These are phyloP conservation scores for Prosapia bicincta DNA, from an alignment of 2,888 invertebrate species.

Conservation along the genomic window DNA sequence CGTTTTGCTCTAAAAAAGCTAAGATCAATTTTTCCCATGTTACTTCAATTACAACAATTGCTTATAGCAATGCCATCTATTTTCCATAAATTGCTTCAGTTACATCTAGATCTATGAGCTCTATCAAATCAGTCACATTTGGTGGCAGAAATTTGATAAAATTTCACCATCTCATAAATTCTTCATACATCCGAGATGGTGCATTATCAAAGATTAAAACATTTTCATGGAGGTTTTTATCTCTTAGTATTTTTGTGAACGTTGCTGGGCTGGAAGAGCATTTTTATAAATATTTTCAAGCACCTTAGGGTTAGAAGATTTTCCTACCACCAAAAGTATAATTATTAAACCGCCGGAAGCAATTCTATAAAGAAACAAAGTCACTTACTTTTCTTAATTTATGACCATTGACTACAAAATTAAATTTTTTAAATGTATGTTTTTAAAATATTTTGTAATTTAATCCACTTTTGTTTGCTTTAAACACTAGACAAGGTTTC, in stretches of 20 bases:
- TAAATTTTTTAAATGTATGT: background rate
- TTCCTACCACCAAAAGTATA: conserved; percentile 22
- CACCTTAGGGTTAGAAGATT: conserved; percentile 20
- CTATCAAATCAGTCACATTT: conserved; percentile 34
- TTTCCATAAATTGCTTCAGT: conserved; percentile 36
- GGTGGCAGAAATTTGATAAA: conserved; percentile 31
- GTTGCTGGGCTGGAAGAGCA: conserved; percentile 15
- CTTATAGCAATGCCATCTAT: too few species aligned
- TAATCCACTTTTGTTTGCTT: background rate
- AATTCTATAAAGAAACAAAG: conserved; percentile 11
- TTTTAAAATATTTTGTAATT: background rate
- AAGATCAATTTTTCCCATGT: conserved; percentile 31
- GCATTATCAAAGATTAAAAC: conserved; percentile 31
- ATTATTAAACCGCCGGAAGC: conserved; percentile 15
- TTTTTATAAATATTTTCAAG: conserved; percentile 19
- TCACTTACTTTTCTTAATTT: background rate
- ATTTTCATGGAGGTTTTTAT: conserved; percentile 30
- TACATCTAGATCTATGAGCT: conserved; percentile 38
- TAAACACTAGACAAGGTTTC: too few species aligned
- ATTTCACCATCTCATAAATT: background rate
- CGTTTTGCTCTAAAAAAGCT: conserved; percentile 25
- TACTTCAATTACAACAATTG: too few species aligned
- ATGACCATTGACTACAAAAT: background rate
- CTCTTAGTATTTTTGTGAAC: conserved; percentile 27
- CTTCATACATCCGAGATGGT: conserved; percentile 22